phyloP scores from a whole-genome alignment of 2,888 invertebrate species.

The Drosophila picticornis region DNA sequence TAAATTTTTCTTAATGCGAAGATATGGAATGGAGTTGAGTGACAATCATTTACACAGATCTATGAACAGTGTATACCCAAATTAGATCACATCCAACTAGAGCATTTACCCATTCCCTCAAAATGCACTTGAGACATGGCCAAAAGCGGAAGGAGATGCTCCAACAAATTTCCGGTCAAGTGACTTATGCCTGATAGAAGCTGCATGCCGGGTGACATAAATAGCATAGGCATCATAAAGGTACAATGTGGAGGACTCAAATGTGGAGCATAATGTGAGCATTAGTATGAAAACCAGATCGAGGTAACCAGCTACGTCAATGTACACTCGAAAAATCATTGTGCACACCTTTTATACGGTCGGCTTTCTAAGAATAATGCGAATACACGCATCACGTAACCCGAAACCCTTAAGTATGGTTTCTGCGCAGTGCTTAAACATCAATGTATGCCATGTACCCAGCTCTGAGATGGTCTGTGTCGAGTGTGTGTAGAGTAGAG shows the following conservation, averaged over 20 bases:
- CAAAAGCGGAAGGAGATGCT: conserved; percentile 19
- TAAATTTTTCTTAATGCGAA: background rate
- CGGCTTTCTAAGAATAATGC: conserved; percentile 83
- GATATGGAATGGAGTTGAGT: background rate
- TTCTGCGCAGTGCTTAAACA: conserved; percentile 81
- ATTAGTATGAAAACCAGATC: conserved; percentile 13
- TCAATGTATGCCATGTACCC: conserved; percentile 73
- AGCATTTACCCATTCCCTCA: background rate
- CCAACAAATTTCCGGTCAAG: conserved; percentile 50
- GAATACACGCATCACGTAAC: conserved; percentile 81
- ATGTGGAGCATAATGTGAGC: conserved; percentile 40
- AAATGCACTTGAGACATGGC: background rate
- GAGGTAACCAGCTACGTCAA: conserved; percentile 13
- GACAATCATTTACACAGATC: too few relatives aligned
- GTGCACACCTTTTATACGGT: conserved; percentile 82
- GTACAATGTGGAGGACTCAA: conserved; percentile 7
- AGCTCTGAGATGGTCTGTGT: background rate
- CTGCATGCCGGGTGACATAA: conserved; percentile 31
- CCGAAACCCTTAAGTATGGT: conserved; percentile 80
- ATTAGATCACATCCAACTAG: background rate
- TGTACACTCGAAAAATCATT: conserved; percentile 71
- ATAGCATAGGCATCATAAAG: conserved; percentile 29
- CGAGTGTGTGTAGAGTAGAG: background rate
- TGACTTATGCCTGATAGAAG: conserved; percentile 19
- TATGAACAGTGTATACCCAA: too few relatives aligned